These are phyloP conservation scores for Crotalus helleri DNA, from an alignment of 2,113 vertebrate genomes.

Conservation along the genomic window DNA sequence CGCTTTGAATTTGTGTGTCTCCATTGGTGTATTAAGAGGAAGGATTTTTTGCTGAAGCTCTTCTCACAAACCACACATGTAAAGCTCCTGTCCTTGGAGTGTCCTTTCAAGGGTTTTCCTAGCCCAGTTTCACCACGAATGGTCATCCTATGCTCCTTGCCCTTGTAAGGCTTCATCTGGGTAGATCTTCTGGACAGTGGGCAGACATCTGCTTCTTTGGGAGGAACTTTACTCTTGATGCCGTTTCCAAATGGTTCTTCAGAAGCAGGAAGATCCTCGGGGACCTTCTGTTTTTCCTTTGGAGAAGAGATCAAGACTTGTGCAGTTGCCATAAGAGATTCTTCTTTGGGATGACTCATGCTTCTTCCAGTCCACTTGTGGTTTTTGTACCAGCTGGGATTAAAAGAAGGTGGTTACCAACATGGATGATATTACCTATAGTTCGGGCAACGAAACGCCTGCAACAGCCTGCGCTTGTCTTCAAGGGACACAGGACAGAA, in stretches of 20 bases:
- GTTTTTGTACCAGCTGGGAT: background rate
- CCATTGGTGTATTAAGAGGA: background rate
- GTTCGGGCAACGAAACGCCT: too few species aligned
- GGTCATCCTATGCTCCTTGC: background rate
- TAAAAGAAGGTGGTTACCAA: background rate
- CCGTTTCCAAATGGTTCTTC: too few species aligned
- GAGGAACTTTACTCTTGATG: background rate
- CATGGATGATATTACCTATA: too few species aligned
- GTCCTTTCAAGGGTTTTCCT: background rate
- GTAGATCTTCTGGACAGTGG: too few species aligned
- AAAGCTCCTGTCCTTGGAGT: too few species aligned
- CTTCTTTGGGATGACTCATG: background rate
- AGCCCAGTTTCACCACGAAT: background rate
- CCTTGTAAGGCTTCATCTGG: background rate
- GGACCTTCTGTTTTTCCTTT: background rate
- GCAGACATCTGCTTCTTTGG: too few species aligned
- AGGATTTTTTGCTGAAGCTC: background rate
- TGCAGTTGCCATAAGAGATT: background rate
- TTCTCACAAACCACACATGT: background rate
- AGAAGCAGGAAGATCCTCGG: background rate
- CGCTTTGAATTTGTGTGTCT: background rate
- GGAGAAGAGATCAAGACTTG: background rate
- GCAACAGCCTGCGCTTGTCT: too few species aligned
- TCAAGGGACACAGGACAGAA: too few species aligned
- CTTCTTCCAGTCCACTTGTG: background rate